These are phyloP conservation scores for Automeris io DNA, from an alignment of 2,888 invertebrate species.

Conservation along the genomic window DNA sequence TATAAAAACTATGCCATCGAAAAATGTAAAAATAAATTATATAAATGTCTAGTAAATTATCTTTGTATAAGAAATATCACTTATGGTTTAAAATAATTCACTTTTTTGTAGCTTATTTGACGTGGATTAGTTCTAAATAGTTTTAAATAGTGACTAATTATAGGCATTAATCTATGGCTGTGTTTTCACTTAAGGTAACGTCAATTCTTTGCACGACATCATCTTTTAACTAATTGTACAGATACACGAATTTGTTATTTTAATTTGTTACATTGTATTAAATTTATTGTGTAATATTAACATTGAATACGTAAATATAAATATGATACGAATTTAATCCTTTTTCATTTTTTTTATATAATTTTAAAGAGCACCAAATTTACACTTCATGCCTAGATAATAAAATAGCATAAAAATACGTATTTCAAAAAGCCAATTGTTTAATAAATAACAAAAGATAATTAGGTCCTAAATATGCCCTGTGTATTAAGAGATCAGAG, in stretches of 20 bases:
- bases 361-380: too few species aligned
- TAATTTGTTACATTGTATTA: constrained; percentile 34
- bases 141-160: constrained; percentile 16
- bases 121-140: constrained; percentile 35
- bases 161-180: constrained; percentile 72
- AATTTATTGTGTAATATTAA: constrained; percentile 53
- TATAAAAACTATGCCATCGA: constrained; percentile 11
- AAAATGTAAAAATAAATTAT: constrained; percentile 17
- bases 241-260: constrained; percentile 50
- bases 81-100: constrained; percentile 25
- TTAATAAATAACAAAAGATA: too few species aligned
- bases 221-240: constrained; percentile 63
- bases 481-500: too few species aligned
- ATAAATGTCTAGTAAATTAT: constrained; percentile 13
- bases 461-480: too few species aligned
- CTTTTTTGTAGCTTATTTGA: constrained; percentile 26
- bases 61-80: constrained; percentile 17
- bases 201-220: constrained; percentile 74
- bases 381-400: too few species aligned
- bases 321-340: constrained; percentile 26
- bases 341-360: neutral
- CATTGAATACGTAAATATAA: constrained; percentile 71
- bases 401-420: too few species aligned
- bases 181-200: constrained; percentile 73
- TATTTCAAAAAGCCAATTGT: too few species aligned